Base-by-base conservation (phyloP, 2,888 invertebrate species). In the Cylloceria caligata region DNA sequence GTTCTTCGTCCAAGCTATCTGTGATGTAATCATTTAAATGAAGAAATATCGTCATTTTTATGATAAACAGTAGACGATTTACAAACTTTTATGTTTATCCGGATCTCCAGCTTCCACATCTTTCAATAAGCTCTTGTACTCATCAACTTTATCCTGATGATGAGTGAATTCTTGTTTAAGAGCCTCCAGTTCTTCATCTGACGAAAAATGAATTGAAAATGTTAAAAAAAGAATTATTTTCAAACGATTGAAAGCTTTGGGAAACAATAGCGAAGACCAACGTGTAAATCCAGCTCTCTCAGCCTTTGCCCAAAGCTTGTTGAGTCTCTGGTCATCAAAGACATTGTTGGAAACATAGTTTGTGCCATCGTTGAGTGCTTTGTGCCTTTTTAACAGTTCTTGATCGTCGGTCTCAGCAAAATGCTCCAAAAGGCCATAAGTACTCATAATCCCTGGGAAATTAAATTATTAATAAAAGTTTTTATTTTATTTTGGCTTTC, bases 101-200 rank as follows among this genome's bases (percentile, higher is more conserved):
- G 94, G 92, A 83, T 92, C 92, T 19, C 93, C 94, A 52, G 94
- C 92, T 86, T 96, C 96, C 36, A 96, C 93, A 88, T 97, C 96
- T 85, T 95, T 94, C 69, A 98, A 93, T 78, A 98, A 92, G 55
- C 96, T 95, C 91, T 97, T 96, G 91, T 98, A 98, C 89, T 98
- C 96, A 91, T 98, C 97, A 67, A 98, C 95, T 93, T 98, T 98
- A 86, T 98, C 97, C 91, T 98, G 98, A 90, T 99, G 98, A 91
- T 98, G 98, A 21, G 93, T 93, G 89, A 99, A 98, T 93, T 99
- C 99, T 91, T 98, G 97, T 89, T 96, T 96, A 16, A 99, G 92
- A 0, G 97, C 95, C 80, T 95, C 94, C 57, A 99, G 91, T 93
- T 99, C 98, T 85, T 97, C 96, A 81, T 95, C 95, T 94, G 88